Evolutionary conservation across 35 echinoderm and acorn worm species (phyloP).

Genomic region (Anneissia japonica): DNA sequence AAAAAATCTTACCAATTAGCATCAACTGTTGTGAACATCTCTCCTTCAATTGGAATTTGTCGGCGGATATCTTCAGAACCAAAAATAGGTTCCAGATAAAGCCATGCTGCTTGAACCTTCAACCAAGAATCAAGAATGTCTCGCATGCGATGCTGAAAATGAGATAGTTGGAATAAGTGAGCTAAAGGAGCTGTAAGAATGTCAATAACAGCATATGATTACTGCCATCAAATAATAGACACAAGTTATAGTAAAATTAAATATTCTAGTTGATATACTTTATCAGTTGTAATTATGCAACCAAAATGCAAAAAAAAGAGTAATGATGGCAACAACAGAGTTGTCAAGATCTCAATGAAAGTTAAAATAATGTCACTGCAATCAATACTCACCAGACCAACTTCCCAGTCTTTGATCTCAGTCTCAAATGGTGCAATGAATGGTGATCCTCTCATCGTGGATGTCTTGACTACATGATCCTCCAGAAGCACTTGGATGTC

Average conservation of each 20-base stretch:
- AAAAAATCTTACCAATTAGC: constrained; percentile 69
- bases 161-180: too few species aligned
- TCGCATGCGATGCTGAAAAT: constrained; percentile 80
- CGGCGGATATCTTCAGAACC: constrained; percentile 89
- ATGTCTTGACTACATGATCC: constrained; percentile 94
- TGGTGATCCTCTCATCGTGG: constrained; percentile 93
- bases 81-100: constrained; percentile 97
- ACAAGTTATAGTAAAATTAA: too few species aligned
- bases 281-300: too few species aligned
- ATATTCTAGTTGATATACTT: too few species aligned
- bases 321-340: too few species aligned
- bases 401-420: constrained; percentile 91
- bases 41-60: constrained; percentile 90
- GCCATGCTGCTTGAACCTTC: constrained; percentile 95
- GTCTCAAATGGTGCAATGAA: constrained; percentile 93
- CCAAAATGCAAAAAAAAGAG: too few species aligned
- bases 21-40: constrained; percentile 94
- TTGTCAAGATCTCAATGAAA: too few species aligned
- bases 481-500: constrained; percentile 93
- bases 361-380: too few species aligned
- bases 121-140: constrained; percentile 93
- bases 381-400: constrained; percentile 63
- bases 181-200: too few species aligned
- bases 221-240: too few species aligned
- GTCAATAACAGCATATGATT: too few species aligned